Percentiles rank a stretch among this genome's conserved stretches.
These are phyloP conservation scores for Pseudochirops cupreus DNA, from an alignment of 2,797 vertebrate genomes.

Conservation along the genomic window DNA sequence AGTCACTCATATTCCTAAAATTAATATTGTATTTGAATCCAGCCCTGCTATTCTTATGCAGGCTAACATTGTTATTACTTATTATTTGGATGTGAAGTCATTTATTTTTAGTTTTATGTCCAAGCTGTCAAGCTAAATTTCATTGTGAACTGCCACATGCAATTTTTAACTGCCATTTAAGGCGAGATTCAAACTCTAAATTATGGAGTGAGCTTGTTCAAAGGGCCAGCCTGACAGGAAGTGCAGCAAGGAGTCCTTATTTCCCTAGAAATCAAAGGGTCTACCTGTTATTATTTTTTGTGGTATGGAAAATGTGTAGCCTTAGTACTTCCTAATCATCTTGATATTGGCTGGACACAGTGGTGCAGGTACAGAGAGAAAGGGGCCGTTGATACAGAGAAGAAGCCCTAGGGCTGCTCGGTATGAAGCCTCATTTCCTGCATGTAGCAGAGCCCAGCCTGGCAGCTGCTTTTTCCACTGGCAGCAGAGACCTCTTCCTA, in stretches of 20 bases:
- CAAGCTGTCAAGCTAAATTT: slow-evolving; percentile 93
- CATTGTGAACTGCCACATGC: slow-evolving; percentile 92
- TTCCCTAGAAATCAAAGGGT: slow-evolving; percentile 90
- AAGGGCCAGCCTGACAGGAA: slow-evolving; percentile 88
- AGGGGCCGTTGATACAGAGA: slow-evolving; percentile 45
- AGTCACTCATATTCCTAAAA: slow-evolving; percentile 98
- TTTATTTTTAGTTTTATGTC: slow-evolving; percentile 96
- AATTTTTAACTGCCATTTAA: slow-evolving; percentile 98
- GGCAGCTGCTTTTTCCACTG: not conserved
- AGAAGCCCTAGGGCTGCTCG: slow-evolving; percentile 49
- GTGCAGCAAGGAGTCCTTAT: slow-evolving; percentile 86
- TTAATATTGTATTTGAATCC: slow-evolving; percentile 99
- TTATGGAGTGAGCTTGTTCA: slow-evolving; percentile 88
- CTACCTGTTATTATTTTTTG: slow-evolving; percentile 81
- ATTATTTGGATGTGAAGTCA: slow-evolving; percentile 97
- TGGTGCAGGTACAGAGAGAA: slow-evolving; percentile 42
- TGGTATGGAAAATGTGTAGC: slow-evolving; percentile 42
- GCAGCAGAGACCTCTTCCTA: slow-evolving; percentile 15
- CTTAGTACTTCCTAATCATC: slow-evolving; percentile 70
- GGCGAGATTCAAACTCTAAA: slow-evolving; percentile 92
- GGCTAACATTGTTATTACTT: slow-evolving; percentile 99
- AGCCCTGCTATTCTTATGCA: slow-evolving; percentile 95
- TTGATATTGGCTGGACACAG: slow-evolving; percentile 69
- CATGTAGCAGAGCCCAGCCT: slow-evolving; percentile 51
- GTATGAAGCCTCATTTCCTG: slow-evolving; percentile 46